These are phyloP conservation scores for Drosophila bunnanda DNA, from an alignment of 2,888 invertebrate species.

Conservation along the genomic window DNA sequence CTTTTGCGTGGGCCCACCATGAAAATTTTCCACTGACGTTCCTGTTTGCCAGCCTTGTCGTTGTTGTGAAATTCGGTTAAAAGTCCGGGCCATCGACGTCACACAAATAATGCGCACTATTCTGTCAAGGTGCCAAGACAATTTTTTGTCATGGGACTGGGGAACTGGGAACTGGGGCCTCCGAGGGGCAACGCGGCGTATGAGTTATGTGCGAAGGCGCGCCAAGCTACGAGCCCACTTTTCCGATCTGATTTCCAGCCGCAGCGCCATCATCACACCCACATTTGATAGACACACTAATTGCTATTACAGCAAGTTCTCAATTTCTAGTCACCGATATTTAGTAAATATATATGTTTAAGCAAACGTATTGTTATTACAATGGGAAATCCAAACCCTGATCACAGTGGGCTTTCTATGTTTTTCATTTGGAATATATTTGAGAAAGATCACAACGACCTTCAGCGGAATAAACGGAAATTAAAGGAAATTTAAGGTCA, in stretches of 20 bases:
- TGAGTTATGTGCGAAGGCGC: conserved; percentile 56
- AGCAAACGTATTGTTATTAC: neutral
- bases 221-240: conserved; percentile 54
- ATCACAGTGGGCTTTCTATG: conserved; percentile 10
- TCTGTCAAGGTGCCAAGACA: conserved; percentile 49
- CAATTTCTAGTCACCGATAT: conserved; percentile 1
- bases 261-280: conserved; percentile 13
- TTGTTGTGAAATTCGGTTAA: conserved; percentile 33
- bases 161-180: no score
- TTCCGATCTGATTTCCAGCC: conserved; percentile 36
- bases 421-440: conserved; percentile 1
- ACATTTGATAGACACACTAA: neutral
- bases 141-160: conserved; percentile 23
- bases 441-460: conserved; percentile 1
- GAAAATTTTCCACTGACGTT: conserved; percentile 48
- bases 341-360: no score
- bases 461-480: conserved; percentile 9
- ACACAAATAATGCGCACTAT: conserved; percentile 39
- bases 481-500: conserved; percentile 7
- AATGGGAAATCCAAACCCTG: neutral
- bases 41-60: conserved; percentile 20
- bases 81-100: conserved; percentile 41
- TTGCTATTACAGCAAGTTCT: neutral
- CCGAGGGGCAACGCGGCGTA: conserved; percentile 31
- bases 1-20: conserved; percentile 10